Conservation (phyloP, 2,797 vertebrate genomes). For the Streptopelia turtur region DNA sequence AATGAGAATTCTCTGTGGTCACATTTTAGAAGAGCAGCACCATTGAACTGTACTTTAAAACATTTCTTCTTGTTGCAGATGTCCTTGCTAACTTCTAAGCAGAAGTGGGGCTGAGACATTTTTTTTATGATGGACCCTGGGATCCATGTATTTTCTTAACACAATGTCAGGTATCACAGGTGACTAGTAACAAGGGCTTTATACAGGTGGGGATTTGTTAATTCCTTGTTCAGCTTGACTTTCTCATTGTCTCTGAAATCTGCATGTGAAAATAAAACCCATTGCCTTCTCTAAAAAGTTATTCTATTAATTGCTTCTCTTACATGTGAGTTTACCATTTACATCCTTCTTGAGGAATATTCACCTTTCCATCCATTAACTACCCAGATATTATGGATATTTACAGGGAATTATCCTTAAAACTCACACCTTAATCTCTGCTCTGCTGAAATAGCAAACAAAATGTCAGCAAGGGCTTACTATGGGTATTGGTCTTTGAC, state of each 20-base stretch:
- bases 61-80: not conserved
- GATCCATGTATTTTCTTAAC: not conserved
- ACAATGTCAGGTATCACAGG: not conserved
- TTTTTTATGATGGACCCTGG: not conserved
- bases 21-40: not conserved
- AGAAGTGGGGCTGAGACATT: not conserved
- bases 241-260: not conserved
- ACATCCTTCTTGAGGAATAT: not conserved
- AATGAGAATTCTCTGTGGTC: not conserved
- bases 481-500: not conserved
- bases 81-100: not conserved
- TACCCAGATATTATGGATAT: not conserved
- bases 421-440: not conserved
- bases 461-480: not conserved
- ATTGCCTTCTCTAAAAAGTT: not conserved
- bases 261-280: not conserved
- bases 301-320: not conserved
- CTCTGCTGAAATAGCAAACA: not conserved
- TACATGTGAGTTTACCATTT: not conserved
- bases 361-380: not conserved
- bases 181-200: not conserved
- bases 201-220: not conserved
- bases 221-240: not conserved
- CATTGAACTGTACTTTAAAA: not conserved
- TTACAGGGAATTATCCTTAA: not conserved